Conservation (phyloP, 2,888 invertebrate genomes). For the Philaethria dido region DNA sequence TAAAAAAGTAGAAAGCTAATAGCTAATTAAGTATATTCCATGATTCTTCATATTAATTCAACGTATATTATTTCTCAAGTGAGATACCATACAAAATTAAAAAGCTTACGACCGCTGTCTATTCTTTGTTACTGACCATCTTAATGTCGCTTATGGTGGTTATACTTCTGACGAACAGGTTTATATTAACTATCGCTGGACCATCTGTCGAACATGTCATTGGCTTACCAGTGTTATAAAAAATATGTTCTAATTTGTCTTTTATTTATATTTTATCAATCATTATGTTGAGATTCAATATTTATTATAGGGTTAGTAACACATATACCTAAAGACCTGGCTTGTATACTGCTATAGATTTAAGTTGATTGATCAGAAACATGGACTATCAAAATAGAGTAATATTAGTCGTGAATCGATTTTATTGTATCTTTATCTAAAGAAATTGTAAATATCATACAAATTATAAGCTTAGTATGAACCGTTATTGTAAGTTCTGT, state of each 20-base stretch:
- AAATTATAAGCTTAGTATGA: not conserved
- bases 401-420: not conserved
- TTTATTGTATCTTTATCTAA: not conserved
- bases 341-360: too few species aligned
- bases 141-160: constrained; percentile 99
- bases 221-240: constrained; percentile 42
- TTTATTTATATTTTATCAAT: not conserved
- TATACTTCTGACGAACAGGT: constrained; percentile 99
- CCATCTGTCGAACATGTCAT: constrained; percentile 88
- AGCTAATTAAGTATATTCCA: not conserved
- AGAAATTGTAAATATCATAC: not conserved
- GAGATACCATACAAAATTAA: constrained; percentile 44
- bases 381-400: too few species aligned
- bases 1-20: not conserved
- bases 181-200: constrained; percentile 98
- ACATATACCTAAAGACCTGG: too few species aligned
- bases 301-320: not conserved
- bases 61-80: constrained; percentile 28
- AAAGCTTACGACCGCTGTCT: constrained; percentile 45
- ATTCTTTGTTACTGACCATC: constrained; percentile 92
- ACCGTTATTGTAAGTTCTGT: not conserved
- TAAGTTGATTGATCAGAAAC: too few species aligned
- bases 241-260: not conserved
- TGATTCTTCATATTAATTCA: not conserved
- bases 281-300: not conserved